Evolutionary conservation across 2,113 vertebrate genomes (phyloP), one percentile per base, ranked within the genome.

Genomic region (Isichthys henryi): DNA sequence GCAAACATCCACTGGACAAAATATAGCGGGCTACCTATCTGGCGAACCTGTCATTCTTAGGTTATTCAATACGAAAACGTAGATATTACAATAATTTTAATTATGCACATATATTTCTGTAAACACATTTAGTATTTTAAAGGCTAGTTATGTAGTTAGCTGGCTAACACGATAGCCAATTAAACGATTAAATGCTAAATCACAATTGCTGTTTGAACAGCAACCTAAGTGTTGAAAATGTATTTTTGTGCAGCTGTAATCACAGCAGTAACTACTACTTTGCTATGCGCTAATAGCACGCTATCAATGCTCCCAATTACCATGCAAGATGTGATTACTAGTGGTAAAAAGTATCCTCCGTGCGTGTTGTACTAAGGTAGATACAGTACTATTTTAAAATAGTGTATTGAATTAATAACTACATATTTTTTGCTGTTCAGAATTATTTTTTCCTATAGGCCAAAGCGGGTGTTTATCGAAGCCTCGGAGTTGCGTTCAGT

Each of bases 401-500:
- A 91, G 91, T 94, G 93, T 91, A 92, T 93, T 91, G 93, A 90
- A 92, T 93, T 90, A 93, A 90, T 89, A 58, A 91, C 49, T 93
- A 92, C 66, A 93, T 92, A 92, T 90, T 94, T 27, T 89, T 31
- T 50, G 35, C 27, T 46, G 19, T 50, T 88, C 56, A 23, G 93
- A 92, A 94, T 91, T 92, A 93, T 95, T 93, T 92, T 93, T 92
- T 92, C 90, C 92, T 91, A 91, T 92, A 96, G 96, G 95, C 96
- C 96, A 93, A 90, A 52, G 92, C 94, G 95, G 94, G 94, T 94
- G 94, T 95, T 94, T 92, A 93, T 94, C 95, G 94, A 96, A 96
- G 96, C 96, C 96, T 95, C 96, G 96, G 17, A 93, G 94, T 94
- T 92, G 94, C 92, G 93, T 94, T 95, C 95, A 95, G 94, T 95